phyloP scores from a whole-genome alignment of 2,888 invertebrate genomes.

The Bellardia pandia region DNA sequence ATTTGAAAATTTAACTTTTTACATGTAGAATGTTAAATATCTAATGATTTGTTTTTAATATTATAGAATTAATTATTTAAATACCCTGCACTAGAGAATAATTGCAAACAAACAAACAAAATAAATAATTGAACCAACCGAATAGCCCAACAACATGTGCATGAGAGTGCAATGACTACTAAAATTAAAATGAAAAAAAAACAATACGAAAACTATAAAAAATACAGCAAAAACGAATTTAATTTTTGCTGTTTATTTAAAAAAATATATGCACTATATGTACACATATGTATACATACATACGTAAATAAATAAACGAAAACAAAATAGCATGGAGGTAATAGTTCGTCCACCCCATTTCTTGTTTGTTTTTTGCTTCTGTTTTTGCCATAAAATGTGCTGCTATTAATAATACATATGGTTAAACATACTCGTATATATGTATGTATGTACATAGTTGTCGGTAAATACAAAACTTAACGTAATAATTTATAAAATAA shows the following conservation, averaged over 20 bases:
- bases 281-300: neutral
- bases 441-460: too few relatives aligned
- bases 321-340: constrained; percentile 60
- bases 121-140: constrained; percentile 49
- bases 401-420: too few relatives aligned
- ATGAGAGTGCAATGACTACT: constrained; percentile 72
- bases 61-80: neutral
- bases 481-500: constrained; percentile 49
- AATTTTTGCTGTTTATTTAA: constrained; percentile 49
- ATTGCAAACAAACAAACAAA: constrained; percentile 59
- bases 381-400: neutral
- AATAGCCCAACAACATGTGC: constrained; percentile 58
- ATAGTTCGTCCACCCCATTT: constrained; percentile 70
- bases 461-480: constrained; percentile 7
- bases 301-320: constrained; percentile 29
- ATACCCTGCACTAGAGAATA: constrained; percentile 41
- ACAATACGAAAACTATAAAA: constrained; percentile 17
- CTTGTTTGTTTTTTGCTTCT: neutral
- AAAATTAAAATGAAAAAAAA: constrained; percentile 43
- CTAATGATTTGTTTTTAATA: too few relatives aligned
- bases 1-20: too few relatives aligned
- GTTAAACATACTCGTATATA: too few relatives aligned
- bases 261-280: neutral
- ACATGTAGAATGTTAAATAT: too few relatives aligned
- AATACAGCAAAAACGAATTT: constrained; percentile 46